Percentiles rank a stretch among this genome's conserved stretches.
Evolutionary conservation across 2,113 vertebrate genomes (phyloP).

Genomic region (Hirundichthys speculiger): DNA sequence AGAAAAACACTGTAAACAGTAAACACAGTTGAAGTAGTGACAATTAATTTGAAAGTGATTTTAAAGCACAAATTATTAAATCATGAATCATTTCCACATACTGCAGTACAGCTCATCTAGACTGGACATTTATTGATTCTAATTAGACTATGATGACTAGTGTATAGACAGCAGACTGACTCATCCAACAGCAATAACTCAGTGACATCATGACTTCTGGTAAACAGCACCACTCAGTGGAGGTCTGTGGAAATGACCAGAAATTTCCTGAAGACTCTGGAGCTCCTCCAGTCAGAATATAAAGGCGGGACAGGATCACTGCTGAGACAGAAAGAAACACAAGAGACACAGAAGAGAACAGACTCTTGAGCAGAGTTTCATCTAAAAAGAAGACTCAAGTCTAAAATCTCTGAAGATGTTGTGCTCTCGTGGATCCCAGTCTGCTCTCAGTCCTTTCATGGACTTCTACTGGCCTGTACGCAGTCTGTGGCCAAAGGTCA

Average conservation of each 20-base stretch:
- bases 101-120: too few relatives aligned
- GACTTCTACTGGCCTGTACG: conserved; percentile 6
- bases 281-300: background rate
- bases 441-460: conserved; percentile 17
- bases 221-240: background rate
- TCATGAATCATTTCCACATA: too few relatives aligned
- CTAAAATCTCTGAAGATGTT: conserved; percentile 19
- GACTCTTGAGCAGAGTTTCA: background rate
- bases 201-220: accelerated
- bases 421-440: conserved; percentile 25
- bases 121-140: too few relatives aligned
- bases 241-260: background rate
- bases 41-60: too few relatives aligned
- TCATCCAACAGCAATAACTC: too few relatives aligned
- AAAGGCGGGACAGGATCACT: conserved; percentile 23
- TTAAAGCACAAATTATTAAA: too few relatives aligned
- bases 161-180: too few relatives aligned
- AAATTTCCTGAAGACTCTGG: background rate
- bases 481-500: conserved; percentile 50
- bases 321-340: conserved; percentile 17
- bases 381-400: background rate
- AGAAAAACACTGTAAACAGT: too few relatives aligned
- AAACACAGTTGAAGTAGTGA: too few relatives aligned
- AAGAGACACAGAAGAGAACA: conserved; percentile 7
- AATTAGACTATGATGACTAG: too few relatives aligned